These are phyloP conservation scores for Aurelia sp. DNA, from an alignment of 30 jellyfish, hydroid and myxozoan genomes.

Conservation along the genomic window DNA sequence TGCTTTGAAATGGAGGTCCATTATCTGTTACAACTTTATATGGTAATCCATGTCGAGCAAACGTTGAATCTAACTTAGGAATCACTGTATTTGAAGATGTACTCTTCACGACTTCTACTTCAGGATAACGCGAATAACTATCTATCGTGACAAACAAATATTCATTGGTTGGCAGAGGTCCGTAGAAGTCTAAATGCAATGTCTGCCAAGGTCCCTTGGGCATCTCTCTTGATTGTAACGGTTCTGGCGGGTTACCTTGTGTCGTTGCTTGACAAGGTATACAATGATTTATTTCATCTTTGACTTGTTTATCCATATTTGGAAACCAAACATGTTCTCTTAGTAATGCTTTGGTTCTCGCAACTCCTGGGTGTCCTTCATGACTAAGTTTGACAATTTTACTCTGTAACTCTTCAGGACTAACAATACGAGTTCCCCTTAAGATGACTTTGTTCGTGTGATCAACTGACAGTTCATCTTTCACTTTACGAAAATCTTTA, in stretches of 20 bases:
- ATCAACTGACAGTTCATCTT: conserved; percentile 29
- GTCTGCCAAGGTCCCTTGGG: conserved; percentile 50
- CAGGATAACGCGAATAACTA: conserved; percentile 59
- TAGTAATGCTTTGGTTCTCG: conserved; percentile 27
- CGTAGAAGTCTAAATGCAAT: conserved; percentile 29
- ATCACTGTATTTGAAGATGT: background rate
- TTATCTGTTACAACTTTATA: conserved; percentile 32
- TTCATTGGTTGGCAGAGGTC: conserved; percentile 50
- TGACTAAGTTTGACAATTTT: conserved; percentile 5
- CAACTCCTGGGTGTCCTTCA: conserved; percentile 66
- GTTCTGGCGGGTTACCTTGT: conserved; percentile 13
- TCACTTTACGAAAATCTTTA: conserved; percentile 3
- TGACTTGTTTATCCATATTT: conserved; percentile 21
- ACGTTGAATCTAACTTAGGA: conserved; percentile 23
- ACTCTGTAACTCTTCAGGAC: conserved; percentile 5
- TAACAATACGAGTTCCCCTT: background rate
- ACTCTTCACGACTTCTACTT: conserved; percentile 37
- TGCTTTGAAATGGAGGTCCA: conserved; percentile 67
- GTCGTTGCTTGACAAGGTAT: conserved; percentile 55
- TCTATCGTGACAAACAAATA: conserved; percentile 45
- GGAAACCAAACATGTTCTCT: conserved; percentile 59
- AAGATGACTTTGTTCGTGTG: background rate
- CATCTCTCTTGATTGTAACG: conserved; percentile 2
- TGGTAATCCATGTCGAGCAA: conserved; percentile 28
- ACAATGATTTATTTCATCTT: conserved; percentile 10